Evolutionary conservation across 2,797 vertebrate species (phyloP).

Genomic region (Octomys mimax): DNA sequence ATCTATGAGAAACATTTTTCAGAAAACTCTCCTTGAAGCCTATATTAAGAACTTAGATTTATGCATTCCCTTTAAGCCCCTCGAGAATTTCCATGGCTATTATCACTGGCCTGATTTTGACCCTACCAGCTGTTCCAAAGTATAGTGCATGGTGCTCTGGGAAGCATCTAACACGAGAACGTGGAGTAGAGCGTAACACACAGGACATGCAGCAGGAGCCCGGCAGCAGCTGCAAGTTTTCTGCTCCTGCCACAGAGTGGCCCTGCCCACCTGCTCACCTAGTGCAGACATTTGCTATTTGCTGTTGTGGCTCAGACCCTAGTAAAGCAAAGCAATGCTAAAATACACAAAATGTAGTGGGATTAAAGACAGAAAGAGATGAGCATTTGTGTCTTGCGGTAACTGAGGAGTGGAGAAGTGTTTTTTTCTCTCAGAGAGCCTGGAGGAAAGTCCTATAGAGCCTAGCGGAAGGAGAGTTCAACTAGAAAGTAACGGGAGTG

Average conservation of each 20-base stretch:
- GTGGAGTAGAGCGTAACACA: not conserved
- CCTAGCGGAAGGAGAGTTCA: not conserved
- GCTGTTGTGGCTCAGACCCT: not conserved
- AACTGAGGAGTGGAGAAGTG: not conserved
- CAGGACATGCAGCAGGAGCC: accelerated
- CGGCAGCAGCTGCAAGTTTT: not conserved
- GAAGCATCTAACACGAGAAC: accelerated
- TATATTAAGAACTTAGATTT: not conserved
- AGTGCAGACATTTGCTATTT: not conserved
- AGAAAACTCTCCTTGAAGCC: not conserved
- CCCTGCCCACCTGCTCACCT: not conserved
- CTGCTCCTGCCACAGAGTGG: accelerated
- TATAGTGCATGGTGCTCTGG: not conserved
- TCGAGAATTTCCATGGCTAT: not conserved
- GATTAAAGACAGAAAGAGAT: not conserved
- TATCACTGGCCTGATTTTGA: not conserved
- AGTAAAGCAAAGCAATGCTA: not conserved
- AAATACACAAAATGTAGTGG: not conserved
- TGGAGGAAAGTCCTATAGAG: not conserved
- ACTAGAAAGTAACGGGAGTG: not conserved
- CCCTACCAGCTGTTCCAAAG: not conserved
- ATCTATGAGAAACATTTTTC: not conserved
- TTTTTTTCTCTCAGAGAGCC: not conserved
- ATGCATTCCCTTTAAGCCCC: not conserved
- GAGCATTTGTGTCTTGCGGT: too few species aligned